These are phyloP conservation scores for Cyclargus thomasi DNA, from an alignment of 1,140 invertebrate genomes.

Conservation along the genomic window DNA sequence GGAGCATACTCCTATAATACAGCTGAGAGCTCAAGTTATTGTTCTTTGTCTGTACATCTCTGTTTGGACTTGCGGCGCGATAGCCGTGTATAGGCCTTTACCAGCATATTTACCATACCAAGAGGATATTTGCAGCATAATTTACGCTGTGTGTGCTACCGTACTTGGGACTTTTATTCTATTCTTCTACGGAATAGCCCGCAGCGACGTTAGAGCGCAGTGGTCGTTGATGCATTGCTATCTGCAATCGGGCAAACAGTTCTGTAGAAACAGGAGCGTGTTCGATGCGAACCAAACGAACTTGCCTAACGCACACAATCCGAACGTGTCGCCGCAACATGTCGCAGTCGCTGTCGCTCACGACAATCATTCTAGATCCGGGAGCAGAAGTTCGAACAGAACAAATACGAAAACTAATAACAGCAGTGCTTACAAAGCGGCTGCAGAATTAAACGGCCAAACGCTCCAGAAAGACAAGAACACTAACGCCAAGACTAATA, in stretches of 20 bases:
- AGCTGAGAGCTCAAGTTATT: constrained; percentile 86
- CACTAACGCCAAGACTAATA: constrained; percentile 70
- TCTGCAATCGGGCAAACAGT: constrained; percentile 77
- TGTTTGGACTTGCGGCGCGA: constrained; percentile 84
- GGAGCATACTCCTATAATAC: constrained; percentile 87
- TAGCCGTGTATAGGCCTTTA: constrained; percentile 81
- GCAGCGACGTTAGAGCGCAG: constrained; percentile 86
- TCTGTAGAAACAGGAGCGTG: constrained; percentile 79
- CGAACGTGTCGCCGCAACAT: constrained; percentile 47
- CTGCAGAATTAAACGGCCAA: constrained; percentile 71
- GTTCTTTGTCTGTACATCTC: constrained; percentile 85
- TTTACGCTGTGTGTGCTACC: constrained; percentile 83
- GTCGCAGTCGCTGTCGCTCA: constrained; percentile 4
- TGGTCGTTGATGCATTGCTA: constrained; percentile 82
- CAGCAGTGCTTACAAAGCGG: constrained; percentile 74
- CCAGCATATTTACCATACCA: constrained; percentile 78
- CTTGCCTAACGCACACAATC: constrained; percentile 68
- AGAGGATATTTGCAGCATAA: constrained; percentile 85
- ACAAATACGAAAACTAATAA: constrained; percentile 75
- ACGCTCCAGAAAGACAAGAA: constrained; percentile 66
- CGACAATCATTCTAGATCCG: constrained; percentile 65
- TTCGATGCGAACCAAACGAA: constrained; percentile 79
- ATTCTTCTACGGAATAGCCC: constrained; percentile 88
- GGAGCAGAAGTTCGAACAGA: constrained; percentile 77
- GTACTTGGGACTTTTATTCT: constrained; percentile 88